Base-by-base conservation (phyloP, 2,113 vertebrate species). In the Phoxinus phoxinus region DNA sequence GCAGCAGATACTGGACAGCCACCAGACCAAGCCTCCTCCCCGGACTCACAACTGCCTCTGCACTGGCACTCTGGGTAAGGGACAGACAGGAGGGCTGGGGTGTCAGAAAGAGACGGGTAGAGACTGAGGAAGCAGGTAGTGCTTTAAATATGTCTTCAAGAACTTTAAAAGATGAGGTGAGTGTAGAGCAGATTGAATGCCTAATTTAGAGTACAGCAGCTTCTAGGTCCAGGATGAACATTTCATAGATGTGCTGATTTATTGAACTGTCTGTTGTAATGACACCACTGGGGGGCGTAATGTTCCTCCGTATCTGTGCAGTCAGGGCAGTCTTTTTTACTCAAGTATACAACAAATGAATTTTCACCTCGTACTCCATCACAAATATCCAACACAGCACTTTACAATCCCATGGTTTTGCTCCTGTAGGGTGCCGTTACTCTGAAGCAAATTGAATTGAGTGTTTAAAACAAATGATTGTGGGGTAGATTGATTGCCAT, bases 1-100 rank as follows among this genome's bases (percentile, higher is more conserved):
- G 86, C 98, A 99, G 93, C 98, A 99, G 95, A 99, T 99, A 94
- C 97, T 99, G 35, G 98, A 99, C 87, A 99, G 98, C 93, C 98
- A 99, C 95, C 98, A 99, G 96, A 99, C 96, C 93, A 99, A 99
- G 94, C 98, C 98, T 25, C 97, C 98, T 94, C 98, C 98, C 69
- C 97, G 98, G 93, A 99, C 98, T 93, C 98, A 99, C 96, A 99
- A 98, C 96, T 99, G 98, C 96, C 97, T 99, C 91, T 99, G 98
- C 96, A 97, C 98, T 48, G 97, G 98, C 95, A 96, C 97, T 94
- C 94, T 98, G 95, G 98, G 98, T 99, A 96, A 99, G 97, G 87
- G 88, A 78, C 80, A 80, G 74, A 63, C 79, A 35, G 84, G 51
- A 84, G 80, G 27, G 84, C 63, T 81, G 85, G 80, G 65, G 75